phyloP scores from a whole-genome alignment of 1,140 invertebrate genomes.

The Ceratosolen fusciceps region DNA sequence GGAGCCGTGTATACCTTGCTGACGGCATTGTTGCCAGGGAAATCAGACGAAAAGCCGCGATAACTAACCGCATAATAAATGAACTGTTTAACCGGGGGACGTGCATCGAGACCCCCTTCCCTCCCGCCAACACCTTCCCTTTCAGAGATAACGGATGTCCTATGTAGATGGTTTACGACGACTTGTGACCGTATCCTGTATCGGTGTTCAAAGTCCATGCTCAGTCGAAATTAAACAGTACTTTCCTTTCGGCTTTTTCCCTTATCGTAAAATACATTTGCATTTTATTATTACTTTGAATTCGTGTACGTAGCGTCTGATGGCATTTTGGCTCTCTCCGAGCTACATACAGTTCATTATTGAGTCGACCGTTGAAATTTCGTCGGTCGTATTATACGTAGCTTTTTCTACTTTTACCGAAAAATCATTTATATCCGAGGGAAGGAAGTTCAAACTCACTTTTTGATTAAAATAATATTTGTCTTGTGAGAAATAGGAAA shows the following conservation, averaged over 20 bases:
- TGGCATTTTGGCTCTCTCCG: no score
- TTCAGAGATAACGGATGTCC: neutral
- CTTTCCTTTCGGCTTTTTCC: no score
- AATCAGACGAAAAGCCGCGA: slow-evolving; percentile 73
- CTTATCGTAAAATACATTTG: no score
- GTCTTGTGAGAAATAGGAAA: neutral
- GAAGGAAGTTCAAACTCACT: neutral
- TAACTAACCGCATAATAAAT: slow-evolving; percentile 73
- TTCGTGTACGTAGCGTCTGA: no score
- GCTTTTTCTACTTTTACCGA: neutral
- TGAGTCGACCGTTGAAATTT: no score
- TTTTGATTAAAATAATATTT: slow-evolving; percentile 6
- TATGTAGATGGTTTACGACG: neutral
- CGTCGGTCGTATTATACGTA: no score
- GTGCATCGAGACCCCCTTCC: slow-evolving; percentile 58
- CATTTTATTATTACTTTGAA: no score
- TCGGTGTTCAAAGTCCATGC: slow-evolving; percentile 1
- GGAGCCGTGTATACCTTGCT: slow-evolving; percentile 56
- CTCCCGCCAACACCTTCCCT: neutral
- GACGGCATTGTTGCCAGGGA: slow-evolving; percentile 72
- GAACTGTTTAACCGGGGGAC: slow-evolving; percentile 66
- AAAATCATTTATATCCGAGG: neutral
- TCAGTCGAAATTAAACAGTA: no score
- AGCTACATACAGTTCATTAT: no score
- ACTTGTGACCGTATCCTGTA: neutral